These are phyloP conservation scores for Muntiacus reevesi DNA, from an alignment of 2,113 vertebrate genomes.

Conservation along the genomic window DNA sequence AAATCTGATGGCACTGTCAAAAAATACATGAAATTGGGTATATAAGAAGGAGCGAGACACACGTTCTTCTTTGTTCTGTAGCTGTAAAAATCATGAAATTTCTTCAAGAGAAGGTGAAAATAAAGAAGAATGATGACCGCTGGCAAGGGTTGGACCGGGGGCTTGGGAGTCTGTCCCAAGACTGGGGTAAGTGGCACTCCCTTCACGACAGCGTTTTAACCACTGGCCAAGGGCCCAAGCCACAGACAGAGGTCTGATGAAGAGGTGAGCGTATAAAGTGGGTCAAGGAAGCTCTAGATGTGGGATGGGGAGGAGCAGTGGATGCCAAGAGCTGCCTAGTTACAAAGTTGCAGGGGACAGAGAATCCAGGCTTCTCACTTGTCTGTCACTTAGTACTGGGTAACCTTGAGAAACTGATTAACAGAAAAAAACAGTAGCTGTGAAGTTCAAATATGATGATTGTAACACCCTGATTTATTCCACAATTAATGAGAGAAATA, in stretches of 20 bases:
- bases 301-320: fast-evolving
- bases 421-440: background rate
- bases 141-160: background rate
- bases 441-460: background rate
- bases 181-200: fast-evolving
- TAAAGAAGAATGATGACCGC: background rate
- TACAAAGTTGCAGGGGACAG: background rate
- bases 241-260: background rate
- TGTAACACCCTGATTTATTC: background rate
- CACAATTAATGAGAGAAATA: background rate
- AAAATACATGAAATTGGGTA: slow-evolving; percentile 19
- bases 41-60: slow-evolving; percentile 21
- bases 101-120: slow-evolving; percentile 6
- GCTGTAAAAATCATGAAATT: slow-evolving; percentile 18
- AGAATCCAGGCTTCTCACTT: background rate
- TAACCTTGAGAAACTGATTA: background rate
- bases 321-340: background rate
- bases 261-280: background rate
- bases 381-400: background rate
- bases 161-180: background rate
- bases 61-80: slow-evolving; percentile 24
- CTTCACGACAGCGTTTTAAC: background rate
- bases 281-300: background rate
- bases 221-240: too few species aligned
- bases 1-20: slow-evolving; percentile 52